Conservation (phyloP, 1,140 invertebrate genomes). For the Eurosta solidaginis region DNA sequence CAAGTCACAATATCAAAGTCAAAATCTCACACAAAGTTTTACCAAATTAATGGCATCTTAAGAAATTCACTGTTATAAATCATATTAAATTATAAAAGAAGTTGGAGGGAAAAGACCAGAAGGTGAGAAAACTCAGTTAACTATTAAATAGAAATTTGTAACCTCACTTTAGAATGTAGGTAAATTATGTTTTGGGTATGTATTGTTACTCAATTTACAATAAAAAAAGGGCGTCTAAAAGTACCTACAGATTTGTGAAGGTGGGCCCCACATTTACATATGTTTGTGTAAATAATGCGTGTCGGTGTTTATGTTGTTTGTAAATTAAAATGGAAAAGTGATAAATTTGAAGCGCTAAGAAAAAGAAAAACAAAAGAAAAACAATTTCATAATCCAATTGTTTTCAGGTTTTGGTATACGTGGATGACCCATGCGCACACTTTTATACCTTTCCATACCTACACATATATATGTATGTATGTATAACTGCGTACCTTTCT, state of each 20-base stretch:
- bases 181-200: neutral
- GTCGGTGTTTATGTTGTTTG: too few relatives aligned
- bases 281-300: too few relatives aligned
- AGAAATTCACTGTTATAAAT: neutral
- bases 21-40: neutral
- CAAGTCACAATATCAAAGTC: too few relatives aligned
- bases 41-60: neutral
- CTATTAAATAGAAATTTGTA: neutral
- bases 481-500: too few relatives aligned
- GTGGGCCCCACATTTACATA: too few relatives aligned
- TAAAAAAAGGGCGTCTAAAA: neutral
- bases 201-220: neutral
- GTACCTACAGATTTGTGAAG: neutral
- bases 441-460: neutral
- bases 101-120: neutral
- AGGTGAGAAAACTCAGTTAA: constrained; percentile 3
- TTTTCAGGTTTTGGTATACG: too few relatives aligned
- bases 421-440: too few relatives aligned
- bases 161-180: neutral
- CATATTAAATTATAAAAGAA: too few relatives aligned
- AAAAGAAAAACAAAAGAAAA: too few relatives aligned
- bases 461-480: neutral
- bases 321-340: too few relatives aligned
- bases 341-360: too few relatives aligned
- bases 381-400: too few relatives aligned